phyloP scores from a whole-genome alignment of 1,140 invertebrate species.

The Orius laevigatus region DNA sequence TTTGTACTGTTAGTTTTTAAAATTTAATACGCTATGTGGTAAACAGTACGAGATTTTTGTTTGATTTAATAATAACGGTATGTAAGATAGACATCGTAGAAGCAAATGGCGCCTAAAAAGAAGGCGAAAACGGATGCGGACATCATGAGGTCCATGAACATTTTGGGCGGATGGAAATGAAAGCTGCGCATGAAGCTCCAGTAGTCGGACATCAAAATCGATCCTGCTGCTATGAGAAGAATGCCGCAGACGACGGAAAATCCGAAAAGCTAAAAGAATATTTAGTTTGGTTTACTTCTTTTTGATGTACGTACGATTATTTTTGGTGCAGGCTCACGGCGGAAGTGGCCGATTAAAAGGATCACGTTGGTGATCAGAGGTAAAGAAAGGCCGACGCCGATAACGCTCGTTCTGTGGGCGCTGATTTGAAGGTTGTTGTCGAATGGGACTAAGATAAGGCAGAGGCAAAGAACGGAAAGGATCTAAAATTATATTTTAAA shows the following conservation, averaged over 20 bases:
- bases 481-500: not conserved
- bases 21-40: too few species aligned
- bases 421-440: conserved; percentile 30
- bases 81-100: conserved; percentile 34
- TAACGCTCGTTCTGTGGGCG: conserved; percentile 35
- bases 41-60: not conserved
- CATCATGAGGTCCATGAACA: conserved; percentile 40
- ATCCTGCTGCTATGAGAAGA: conserved; percentile 43
- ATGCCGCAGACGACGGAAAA: conserved; percentile 41
- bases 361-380: conserved; percentile 46
- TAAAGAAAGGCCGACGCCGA: conserved; percentile 36
- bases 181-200: conserved; percentile 30
- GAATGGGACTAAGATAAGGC: conserved; percentile 36
- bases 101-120: conserved; percentile 33
- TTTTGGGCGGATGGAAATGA: conserved; percentile 35
- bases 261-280: conserved; percentile 32
- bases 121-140: conserved; percentile 36
- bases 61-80: conserved; percentile 19
- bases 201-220: conserved; percentile 42
- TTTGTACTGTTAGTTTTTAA: too few species aligned
- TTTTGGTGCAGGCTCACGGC: conserved; percentile 47
- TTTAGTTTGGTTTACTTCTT: not conserved
- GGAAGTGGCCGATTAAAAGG: conserved; percentile 36
- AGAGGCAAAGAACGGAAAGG: conserved; percentile 32
- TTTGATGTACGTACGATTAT: conserved; percentile 30